phyloP scores from a whole-genome alignment of 2,797 vertebrate genomes.

The Brachyrhaphis roseni region DNA sequence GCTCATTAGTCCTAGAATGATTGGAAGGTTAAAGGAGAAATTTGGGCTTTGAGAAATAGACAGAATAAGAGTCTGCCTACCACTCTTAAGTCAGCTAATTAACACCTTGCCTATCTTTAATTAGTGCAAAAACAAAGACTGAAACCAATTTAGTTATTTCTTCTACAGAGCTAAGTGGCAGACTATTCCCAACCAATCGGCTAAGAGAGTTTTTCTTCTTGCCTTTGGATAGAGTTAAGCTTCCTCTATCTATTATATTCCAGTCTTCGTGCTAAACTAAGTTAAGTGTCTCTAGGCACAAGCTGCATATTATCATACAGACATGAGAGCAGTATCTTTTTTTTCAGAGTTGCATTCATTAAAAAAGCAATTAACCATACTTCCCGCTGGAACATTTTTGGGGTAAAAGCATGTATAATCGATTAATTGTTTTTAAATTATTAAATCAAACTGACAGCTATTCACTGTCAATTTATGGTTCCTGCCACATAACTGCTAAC shows the following conservation, averaged over 20 bases:
- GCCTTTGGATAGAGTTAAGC: conserved; percentile 1
- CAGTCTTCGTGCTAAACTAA: conserved; percentile 24
- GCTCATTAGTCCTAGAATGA: conserved; percentile 17
- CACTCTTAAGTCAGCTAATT: conserved; percentile 1
- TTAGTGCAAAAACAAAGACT: conserved; percentile 1
- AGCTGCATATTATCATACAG: conserved; percentile 15
- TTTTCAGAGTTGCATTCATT: conserved; percentile 12
- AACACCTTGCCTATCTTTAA: conserved; percentile 4
- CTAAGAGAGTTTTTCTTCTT: conserved; percentile 2
- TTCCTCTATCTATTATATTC: conserved; percentile 12
- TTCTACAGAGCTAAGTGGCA: not conserved
- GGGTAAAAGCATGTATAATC: conserved; percentile 21
- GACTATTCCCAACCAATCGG: conserved; percentile 5
- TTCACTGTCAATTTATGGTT: not conserved
- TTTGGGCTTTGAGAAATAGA: conserved; percentile 1
- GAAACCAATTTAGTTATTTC: conserved; percentile 18
- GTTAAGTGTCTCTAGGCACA: conserved; percentile 9
- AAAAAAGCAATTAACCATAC: conserved; percentile 27
- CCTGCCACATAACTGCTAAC: not conserved
- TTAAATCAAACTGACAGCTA: conserved; percentile 6
- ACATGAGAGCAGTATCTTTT: conserved; percentile 20
- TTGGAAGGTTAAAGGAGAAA: conserved; percentile 3
- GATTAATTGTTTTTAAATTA: conserved; percentile 22
- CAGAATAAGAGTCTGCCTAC: not conserved
- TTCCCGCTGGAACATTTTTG: conserved; percentile 9